Conservation (phyloP, 2,113 vertebrate species). For the Syngnathus typhle region DNA sequence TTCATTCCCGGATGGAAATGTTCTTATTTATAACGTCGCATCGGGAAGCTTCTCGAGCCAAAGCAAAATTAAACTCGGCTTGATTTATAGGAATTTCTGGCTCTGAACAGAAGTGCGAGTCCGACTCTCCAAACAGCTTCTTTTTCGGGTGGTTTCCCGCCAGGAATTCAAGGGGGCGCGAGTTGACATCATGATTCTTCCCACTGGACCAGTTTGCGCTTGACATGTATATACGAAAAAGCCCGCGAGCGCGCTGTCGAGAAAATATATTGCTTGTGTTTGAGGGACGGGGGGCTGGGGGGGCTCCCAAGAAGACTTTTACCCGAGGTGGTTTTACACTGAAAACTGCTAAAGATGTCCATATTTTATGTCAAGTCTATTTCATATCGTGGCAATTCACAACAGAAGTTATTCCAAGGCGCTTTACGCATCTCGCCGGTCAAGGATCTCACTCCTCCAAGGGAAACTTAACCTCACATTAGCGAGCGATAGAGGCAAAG, state of each 20-base stretch:
- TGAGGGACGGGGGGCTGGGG: too few species aligned
- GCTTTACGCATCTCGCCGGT: too few species aligned
- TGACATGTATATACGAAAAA: constrained; percentile 6
- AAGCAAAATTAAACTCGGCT: constrained; percentile 17
- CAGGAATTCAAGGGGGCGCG: constrained; percentile 14
- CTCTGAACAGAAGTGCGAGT: not conserved
- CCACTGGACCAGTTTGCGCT: constrained; percentile 3
- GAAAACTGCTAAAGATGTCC: not conserved
- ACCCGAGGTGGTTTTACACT: not conserved
- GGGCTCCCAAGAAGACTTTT: not conserved
- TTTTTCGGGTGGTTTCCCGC: constrained; percentile 7
- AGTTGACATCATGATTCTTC: constrained; percentile 16
- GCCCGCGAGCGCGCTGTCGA: not conserved
- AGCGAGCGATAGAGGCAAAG: too few species aligned
- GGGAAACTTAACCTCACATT: too few species aligned
- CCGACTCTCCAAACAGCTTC: constrained; percentile 4
- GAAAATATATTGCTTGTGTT: not conserved
- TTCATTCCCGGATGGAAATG: constrained; percentile 21
- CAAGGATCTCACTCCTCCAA: too few species aligned
- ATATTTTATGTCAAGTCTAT: not conserved
- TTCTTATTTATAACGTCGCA: constrained; percentile 15
- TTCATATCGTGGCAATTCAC: not conserved
- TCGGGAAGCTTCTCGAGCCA: not conserved
- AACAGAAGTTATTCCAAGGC: not conserved
- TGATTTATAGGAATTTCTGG: constrained; percentile 10